phyloP scores from a whole-genome alignment of 2,113 vertebrate genomes.

The Echinops telfairi region DNA sequence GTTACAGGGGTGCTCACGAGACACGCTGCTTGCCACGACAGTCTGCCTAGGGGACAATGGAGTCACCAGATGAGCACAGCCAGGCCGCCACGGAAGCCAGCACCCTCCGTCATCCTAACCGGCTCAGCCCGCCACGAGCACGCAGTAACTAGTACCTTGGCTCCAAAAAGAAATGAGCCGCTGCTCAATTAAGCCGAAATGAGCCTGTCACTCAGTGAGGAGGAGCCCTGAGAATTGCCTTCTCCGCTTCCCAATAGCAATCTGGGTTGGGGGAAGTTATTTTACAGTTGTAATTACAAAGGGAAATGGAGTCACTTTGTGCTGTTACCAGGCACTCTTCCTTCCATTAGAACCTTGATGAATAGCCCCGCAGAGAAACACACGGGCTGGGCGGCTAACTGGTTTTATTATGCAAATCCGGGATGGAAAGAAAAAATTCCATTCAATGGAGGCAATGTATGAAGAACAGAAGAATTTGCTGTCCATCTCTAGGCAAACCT shows the following conservation, averaged over 20 bases:
- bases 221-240: constrained; percentile 76
- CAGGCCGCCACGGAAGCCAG: not conserved
- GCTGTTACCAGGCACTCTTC: constrained; percentile 60
- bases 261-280: constrained; percentile 79
- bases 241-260: constrained; percentile 82
- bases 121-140: constrained; percentile 60
- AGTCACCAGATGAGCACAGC: constrained; percentile 43
- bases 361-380: constrained; percentile 68
- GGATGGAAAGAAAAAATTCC: constrained; percentile 31
- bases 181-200: constrained; percentile 85
- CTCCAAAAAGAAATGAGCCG: constrained; percentile 80
- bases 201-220: constrained; percentile 82
- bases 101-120: not conserved
- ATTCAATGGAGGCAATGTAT: constrained; percentile 44
- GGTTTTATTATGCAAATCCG: constrained; percentile 60
- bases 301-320: constrained; percentile 76
- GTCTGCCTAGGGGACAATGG: accelerated
- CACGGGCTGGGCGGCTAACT: constrained; percentile 44
- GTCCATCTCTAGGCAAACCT: not conserved
- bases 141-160: constrained; percentile 59
- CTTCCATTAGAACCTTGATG: constrained; percentile 61
- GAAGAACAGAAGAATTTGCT: not conserved
- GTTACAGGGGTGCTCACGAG: not conserved
- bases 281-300: constrained; percentile 82
- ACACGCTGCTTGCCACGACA: not conserved